Evolutionary conservation across 92 coral and sea anemone species (phyloP), one percentile per base, ranked within the genome.

Genomic region (Chrysogorgia sp.): DNA sequence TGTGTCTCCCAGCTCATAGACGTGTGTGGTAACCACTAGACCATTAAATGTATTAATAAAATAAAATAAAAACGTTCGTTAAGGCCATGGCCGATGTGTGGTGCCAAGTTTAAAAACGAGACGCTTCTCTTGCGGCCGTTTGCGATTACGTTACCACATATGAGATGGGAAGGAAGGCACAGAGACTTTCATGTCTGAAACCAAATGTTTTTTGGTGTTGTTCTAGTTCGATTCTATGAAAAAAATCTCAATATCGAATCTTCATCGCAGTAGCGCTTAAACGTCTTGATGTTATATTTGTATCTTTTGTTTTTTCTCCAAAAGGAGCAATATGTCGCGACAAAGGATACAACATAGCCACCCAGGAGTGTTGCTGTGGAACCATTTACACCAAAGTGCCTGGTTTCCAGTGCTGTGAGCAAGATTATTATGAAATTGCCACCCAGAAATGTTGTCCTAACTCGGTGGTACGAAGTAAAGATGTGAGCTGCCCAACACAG

Each of bases 331-430:
- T 71, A 10, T 71, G 77, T 13, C 77, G 77, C 30, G 45, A 71
- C 13, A 48, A 33, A 25, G 77, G 77, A 2, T 71, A 47, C 45
- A 33, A 71, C 55, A 10, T 29, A 23, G 41, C 77, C 12, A 49
- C 7, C 62, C 63, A 71, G 48, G 47, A 47, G 1, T 71, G 77
- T 61, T 71, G 77, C 28, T 71, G 77, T 33, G 77, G 77, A 47
- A 71, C 61, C 28, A 29, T 71, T 6, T 45, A 71, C 32, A 52
- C 47, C 77, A 48, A 12, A 28, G 22, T 48, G 4, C 40, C 47
- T 0, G 62, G 62, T 49, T 71, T 23, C 63, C 60, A 29, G 2
- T 71, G 77, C 41, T 71, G 77, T 25, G 77, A n/a, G 4, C 77
- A 48, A 71, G 77, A 71, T 24, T 71, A 71, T 52, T 71, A 71